These are phyloP conservation scores for Acanthacorydalis orientalis DNA, from an alignment of 2,888 invertebrate species.

Conservation along the genomic window DNA sequence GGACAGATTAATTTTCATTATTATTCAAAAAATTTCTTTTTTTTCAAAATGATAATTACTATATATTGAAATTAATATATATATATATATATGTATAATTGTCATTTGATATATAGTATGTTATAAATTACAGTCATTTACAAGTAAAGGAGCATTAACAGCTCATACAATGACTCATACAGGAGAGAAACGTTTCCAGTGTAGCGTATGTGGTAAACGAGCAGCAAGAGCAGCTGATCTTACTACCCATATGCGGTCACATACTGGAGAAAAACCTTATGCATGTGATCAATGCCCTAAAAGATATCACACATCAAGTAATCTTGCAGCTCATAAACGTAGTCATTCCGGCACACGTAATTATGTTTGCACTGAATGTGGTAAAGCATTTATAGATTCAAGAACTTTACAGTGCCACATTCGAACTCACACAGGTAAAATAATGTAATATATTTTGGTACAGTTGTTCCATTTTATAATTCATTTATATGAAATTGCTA, in stretches of 20 bases:
- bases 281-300: conserved; percentile 3
- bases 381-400: conserved; percentile 21
- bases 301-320: conserved; percentile 21
- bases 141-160: conserved; percentile 20
- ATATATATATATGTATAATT: too few relatives aligned
- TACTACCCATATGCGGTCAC: conserved; percentile 22
- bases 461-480: neutral
- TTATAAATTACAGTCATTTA: conserved; percentile 17
- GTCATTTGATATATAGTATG: too few relatives aligned
- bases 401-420: conserved; percentile 21
- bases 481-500: neutral
- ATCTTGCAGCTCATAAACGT: conserved; percentile 21
- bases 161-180: conserved; percentile 21
- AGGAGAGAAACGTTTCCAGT: conserved; percentile 22
- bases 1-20: too few relatives aligned
- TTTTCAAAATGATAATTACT: too few relatives aligned
- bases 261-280: conserved; percentile 16
- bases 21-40: too few relatives aligned
- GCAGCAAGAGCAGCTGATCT: conserved; percentile 20
- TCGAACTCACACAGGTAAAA: conserved; percentile 20
- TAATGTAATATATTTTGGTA: neutral
- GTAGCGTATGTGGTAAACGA: conserved; percentile 20
- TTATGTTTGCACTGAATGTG: conserved; percentile 20
- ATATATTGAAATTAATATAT: too few relatives aligned
- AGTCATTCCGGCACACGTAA: conserved; percentile 20